Evolutionary conservation across 2,888 invertebrate species (phyloP).

Genomic region (Altica lythri): DNA sequence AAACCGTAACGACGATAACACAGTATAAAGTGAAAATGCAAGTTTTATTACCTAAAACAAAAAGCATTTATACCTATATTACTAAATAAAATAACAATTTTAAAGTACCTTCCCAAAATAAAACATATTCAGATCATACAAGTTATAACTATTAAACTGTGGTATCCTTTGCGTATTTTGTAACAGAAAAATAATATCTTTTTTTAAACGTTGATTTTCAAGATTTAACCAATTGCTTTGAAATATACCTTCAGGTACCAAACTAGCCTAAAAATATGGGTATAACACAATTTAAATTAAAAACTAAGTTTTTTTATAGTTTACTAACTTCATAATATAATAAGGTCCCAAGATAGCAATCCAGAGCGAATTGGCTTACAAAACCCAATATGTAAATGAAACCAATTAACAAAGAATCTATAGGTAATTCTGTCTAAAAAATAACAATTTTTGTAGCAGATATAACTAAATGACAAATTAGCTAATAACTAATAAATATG

Average conservation of each 20-base stretch:
- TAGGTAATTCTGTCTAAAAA: too few species aligned
- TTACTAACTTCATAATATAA: conserved; percentile 5
- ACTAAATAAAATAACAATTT: not conserved
- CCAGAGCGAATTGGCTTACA: too few species aligned
- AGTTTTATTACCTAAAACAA: not conserved
- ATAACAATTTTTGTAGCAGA: too few species aligned
- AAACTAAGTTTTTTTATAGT: not conserved
- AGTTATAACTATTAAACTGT: conserved; percentile 6
- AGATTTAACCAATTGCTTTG: conserved; percentile 7
- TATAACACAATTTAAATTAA: not conserved
- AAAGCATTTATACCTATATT: not conserved
- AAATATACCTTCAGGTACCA: conserved; percentile 5
- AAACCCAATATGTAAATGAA: too few species aligned
- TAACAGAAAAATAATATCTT: conserved; percentile 7
- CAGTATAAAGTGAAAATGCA: not conserved
- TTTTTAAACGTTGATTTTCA: not conserved
- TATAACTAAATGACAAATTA: too few species aligned
- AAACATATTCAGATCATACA: conserved; percentile 12
- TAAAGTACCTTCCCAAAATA: conserved; percentile 3
- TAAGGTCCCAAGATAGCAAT: conserved; percentile 9
- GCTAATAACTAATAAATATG: too few species aligned
- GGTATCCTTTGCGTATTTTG: conserved; percentile 9
- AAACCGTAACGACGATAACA: not conserved
- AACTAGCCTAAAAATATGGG: conserved; percentile 7
- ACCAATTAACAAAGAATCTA: too few species aligned